Evolutionary conservation across 2,113 vertebrate species (phyloP), one percentile per base, ranked within the genome.

Genomic region (Ondatra zibethicus): DNA sequence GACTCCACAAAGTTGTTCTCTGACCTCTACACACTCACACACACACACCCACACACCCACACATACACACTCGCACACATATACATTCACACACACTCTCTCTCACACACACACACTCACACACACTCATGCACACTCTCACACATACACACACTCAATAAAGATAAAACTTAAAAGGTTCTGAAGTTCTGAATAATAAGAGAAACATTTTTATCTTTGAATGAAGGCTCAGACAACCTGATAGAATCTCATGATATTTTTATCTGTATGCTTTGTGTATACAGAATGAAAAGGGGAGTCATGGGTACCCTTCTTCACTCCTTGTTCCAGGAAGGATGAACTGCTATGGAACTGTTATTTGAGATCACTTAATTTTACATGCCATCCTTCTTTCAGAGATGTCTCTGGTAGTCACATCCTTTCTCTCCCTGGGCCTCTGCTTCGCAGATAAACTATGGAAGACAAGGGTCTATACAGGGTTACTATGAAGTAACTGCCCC

Each of bases 121-220:
- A 84, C 13, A 84, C 45, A 47, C 45, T 47, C 2, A 12, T 4
- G 61, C 19, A 84, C 11, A 82, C 25, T 39, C 12, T 5, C 45
- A 47, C 45, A 47, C 45, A 47, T 6, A 47, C 45, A 82, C 19
- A 84, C 11, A 82, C 33, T 39, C 12, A 85, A 10, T 29, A 42
- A 17, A 65, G 47, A 66, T 86, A 47, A 66, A 47, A 39, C 12
- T 19, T 42, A 42, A 72, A 65, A 17, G 16, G 75, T 91, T 89
- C 78, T 92, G 13, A 58, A 86, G 4, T 72, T 93, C 5, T 94
- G 39, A 95, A n/a, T 85, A 82, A 78, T 50, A 93, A 27, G 21
- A 85, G 36, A 73, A 88, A 65, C n/a, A 52, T 73, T 75, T 65
- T 72, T 81, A 93, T 55, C 25, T 7, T 89, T 91, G 21, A 84